Conservation (phyloP, 2,888 invertebrate species). For the Mythimna pallens region DNA sequence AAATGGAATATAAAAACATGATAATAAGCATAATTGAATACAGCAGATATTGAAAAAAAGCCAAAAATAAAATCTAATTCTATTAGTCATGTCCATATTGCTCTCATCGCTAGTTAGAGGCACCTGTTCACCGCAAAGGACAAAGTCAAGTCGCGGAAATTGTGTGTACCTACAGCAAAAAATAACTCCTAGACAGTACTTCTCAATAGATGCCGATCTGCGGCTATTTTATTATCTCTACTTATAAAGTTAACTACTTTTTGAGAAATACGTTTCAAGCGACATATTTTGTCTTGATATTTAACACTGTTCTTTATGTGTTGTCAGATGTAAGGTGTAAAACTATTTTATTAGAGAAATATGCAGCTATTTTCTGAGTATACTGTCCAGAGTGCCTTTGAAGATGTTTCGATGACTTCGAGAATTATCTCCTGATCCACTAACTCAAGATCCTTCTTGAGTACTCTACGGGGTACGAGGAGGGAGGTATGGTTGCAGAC, state of each 20-base stretch:
- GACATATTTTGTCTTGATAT: background rate
- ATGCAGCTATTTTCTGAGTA: background rate
- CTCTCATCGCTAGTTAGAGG: conserved; percentile 59
- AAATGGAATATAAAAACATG: too few species aligned
- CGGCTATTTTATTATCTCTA: conserved; percentile 17
- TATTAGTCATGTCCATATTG: conserved; percentile 58
- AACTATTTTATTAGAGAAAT: conserved; percentile 1
- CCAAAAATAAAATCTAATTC: background rate
- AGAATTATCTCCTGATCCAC: too few species aligned
- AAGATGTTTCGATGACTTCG: background rate
- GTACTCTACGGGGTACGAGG: conserved; percentile 1
- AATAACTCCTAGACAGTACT: conserved; percentile 61
- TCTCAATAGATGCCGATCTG: conserved; percentile 41
- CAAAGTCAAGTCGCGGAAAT: conserved; percentile 78
- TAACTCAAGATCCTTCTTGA: too few species aligned
- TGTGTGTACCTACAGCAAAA: conserved; percentile 70
- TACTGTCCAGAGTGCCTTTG: background rate
- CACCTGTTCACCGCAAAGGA: conserved; percentile 77
- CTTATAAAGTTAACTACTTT: conserved; percentile 5
- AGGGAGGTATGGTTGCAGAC: conserved; percentile 1
- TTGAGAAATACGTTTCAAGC: background rate
- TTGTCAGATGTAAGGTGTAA: background rate
- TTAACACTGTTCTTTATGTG: background rate
- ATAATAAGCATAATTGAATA: too few species aligned
- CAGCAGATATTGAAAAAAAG: background rate